Conservation (phyloP, 1,140 invertebrate genomes). For the Pseudomyrmex flavicornis region DNA sequence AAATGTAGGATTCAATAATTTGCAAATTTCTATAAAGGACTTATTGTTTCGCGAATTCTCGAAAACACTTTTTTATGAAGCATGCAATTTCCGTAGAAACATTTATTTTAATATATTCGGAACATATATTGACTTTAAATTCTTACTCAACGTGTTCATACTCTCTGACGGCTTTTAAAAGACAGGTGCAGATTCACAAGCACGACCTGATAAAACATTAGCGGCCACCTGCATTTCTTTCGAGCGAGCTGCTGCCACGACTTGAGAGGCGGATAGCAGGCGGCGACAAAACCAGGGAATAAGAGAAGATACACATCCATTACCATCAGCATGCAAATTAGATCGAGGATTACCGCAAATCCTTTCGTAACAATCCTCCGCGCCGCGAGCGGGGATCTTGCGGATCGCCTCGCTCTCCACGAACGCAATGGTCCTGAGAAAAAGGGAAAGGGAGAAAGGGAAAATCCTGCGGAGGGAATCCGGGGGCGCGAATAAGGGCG, state of each 20-base stretch:
- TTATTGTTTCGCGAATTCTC: not conserved
- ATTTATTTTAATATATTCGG: conserved; percentile 9
- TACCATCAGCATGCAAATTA: conserved; percentile 85
- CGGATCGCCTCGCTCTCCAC: conserved; percentile 52
- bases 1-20: not conserved
- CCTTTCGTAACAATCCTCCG: conserved; percentile 84
- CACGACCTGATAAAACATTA: conserved; percentile 63
- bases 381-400: conserved; percentile 71
- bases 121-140: not conserved
- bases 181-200: conserved; percentile 65
- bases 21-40: not conserved
- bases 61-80: not conserved
- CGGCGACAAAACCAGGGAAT: conserved; percentile 80
- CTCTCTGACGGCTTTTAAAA: not conserved
- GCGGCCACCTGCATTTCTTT: conserved; percentile 60
- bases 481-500: conserved; percentile 65
- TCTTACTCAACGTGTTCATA: conserved; percentile 29
- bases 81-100: conserved; percentile 1
- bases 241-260: conserved; percentile 27
- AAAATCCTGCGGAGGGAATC: conserved; percentile 18
- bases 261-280: conserved; percentile 28
- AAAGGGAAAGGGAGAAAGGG: conserved; percentile 63
- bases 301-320: conserved; percentile 84
- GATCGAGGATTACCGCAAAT: conserved; percentile 85
- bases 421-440: conserved; percentile 64